Evolutionary conservation across 1,140 invertebrate genomes (phyloP).

Genomic region (Helicorthomorpha holstii): DNA sequence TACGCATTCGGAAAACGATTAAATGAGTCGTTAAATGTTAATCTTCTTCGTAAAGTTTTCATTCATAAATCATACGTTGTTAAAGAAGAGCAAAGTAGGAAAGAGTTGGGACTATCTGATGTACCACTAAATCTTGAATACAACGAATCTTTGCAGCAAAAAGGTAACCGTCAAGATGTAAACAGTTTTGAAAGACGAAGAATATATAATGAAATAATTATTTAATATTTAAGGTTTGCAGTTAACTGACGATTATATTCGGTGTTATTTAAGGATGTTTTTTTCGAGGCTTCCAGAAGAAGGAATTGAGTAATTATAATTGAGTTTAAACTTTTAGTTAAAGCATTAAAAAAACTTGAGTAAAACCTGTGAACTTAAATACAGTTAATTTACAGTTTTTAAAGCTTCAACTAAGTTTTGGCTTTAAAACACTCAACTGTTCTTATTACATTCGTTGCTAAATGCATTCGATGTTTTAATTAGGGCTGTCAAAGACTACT

Average conservation of each 20-base stretch:
- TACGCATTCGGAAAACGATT: conserved; percentile 71
- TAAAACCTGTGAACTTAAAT: neutral
- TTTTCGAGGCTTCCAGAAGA: conserved; percentile 55
- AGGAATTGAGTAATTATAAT: conserved; percentile 33
- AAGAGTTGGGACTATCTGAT: conserved; percentile 43
- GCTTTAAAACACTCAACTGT: no score
- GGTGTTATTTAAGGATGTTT: conserved; percentile 36
- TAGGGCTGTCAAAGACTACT: conserved; percentile 41
- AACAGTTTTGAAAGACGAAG: no score
- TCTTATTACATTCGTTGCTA: no score
- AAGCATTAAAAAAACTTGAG: neutral
- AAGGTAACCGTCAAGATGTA: no score
- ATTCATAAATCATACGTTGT: conserved; percentile 61
- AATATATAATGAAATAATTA: no score
- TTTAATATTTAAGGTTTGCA: conserved; percentile 18
- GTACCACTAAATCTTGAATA: conserved; percentile 37
- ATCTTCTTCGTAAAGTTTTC: conserved; percentile 53
- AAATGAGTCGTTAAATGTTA: conserved; percentile 58
- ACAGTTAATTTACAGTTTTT: no score
- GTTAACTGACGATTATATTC: conserved; percentile 38
- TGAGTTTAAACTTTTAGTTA: no score
- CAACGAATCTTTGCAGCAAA: conserved; percentile 45
- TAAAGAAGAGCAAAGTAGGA: conserved; percentile 44
- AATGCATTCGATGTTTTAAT: conserved; percentile 14
- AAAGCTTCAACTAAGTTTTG: no score